Evolutionary conservation across 2,888 invertebrate species (phyloP).

Genomic region (Chironomus tentans): DNA sequence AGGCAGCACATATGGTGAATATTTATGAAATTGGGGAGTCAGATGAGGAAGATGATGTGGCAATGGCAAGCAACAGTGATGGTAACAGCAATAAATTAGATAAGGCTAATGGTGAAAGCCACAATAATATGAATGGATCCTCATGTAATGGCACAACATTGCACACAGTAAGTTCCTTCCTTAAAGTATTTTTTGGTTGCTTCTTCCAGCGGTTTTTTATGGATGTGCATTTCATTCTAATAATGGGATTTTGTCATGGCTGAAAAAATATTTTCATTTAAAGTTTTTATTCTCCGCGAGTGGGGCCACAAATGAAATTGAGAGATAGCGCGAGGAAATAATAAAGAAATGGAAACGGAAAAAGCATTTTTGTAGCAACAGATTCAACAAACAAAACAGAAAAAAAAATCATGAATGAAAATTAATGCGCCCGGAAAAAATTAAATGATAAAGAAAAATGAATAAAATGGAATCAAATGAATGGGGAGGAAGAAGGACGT

Average conservation of each 20-base stretch:
- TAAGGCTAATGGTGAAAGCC: slow-evolving; percentile 25
- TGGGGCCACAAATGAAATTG: not conserved
- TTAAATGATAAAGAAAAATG: slow-evolving; percentile 17
- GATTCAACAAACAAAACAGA: not conserved
- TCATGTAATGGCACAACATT: slow-evolving; percentile 6
- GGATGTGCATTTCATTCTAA: not conserved
- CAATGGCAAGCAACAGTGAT: slow-evolving; percentile 6
- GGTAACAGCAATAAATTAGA: slow-evolving; percentile 22
- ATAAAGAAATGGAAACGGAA: not conserved
- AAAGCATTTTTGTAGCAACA: not conserved
- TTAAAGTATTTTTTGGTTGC: not conserved
- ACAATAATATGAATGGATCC: slow-evolving; percentile 17
- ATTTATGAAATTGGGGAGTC: slow-evolving; percentile 54
- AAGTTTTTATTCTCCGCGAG: not conserved
- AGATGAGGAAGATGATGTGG: slow-evolving; percentile 27
- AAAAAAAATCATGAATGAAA: not conserved
- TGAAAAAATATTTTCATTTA: not conserved
- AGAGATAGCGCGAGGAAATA: not conserved
- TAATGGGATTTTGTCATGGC: not conserved
- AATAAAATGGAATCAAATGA: not conserved
- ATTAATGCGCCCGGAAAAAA: slow-evolving; percentile 6
- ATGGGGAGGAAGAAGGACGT: not conserved
- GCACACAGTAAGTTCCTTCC: slow-evolving; percentile 15
- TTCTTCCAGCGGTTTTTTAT: too few relatives aligned
- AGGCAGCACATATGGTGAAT: slow-evolving; percentile 59